phyloP scores from a whole-genome alignment of 2,888 invertebrate genomes.

The Eurytoma adleriae region DNA sequence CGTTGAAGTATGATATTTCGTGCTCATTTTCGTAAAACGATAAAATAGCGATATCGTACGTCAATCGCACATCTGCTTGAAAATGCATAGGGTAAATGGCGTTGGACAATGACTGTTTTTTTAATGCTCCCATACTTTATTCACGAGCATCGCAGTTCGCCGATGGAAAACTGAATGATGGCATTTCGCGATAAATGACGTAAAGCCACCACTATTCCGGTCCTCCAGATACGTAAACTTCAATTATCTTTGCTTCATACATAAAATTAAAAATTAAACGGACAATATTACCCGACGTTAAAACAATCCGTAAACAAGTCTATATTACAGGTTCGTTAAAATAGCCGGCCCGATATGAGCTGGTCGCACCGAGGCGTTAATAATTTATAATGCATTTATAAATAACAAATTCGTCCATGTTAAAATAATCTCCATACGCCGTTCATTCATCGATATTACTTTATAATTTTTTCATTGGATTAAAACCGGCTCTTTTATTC shows the following conservation, averaged over 20 bases:
- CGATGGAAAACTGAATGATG: background rate
- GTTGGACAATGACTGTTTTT: background rate
- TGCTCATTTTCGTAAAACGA: background rate
- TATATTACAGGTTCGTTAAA: constrained; percentile 25
- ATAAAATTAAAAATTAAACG: constrained; percentile 26
- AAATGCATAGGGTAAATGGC: constrained; percentile 2
- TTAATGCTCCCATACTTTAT: background rate
- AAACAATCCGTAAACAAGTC: constrained; percentile 18
- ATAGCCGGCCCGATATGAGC: background rate
- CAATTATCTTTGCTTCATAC: constrained; percentile 11
- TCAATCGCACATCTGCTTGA: constrained; percentile 5
- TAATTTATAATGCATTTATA: background rate
- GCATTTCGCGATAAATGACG: constrained; percentile 7
- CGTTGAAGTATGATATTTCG: background rate
- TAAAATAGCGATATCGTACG: background rate
- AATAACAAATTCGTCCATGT: too few species aligned
- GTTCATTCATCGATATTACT: too few species aligned
- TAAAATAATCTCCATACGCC: too few species aligned
- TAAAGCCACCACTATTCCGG: background rate
- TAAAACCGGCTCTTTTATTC: too few species aligned
- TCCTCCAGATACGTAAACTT: background rate
- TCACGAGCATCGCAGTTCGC: background rate
- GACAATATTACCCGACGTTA: background rate
- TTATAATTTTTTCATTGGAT: too few species aligned
- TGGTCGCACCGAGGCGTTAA: background rate